A percentile compares a stretch with the other conserved stretches of the same genome.
These are phyloP conservation scores for Vimba vimba DNA, from an alignment of 2,113 vertebrate species.

Conservation along the genomic window DNA sequence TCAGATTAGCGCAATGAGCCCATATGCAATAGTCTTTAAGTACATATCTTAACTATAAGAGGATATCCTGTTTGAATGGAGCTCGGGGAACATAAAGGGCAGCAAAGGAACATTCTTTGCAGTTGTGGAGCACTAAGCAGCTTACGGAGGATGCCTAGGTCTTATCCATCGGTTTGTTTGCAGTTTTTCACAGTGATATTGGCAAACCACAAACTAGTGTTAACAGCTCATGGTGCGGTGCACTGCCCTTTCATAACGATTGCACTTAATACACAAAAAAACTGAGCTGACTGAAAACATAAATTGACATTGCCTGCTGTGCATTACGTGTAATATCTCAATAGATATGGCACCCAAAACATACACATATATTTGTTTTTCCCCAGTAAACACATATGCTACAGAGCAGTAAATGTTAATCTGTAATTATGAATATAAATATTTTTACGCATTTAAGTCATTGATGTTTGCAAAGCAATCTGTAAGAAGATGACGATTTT, in stretches of 20 bases:
- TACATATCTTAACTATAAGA: conserved; percentile 62
- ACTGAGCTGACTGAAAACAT: neutral
- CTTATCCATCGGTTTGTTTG: conserved; percentile 50
- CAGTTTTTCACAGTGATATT: conserved; percentile 28
- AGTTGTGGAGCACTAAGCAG: conserved; percentile 37
- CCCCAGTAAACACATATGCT: neutral
- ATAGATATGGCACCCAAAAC: neutral
- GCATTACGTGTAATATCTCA: neutral
- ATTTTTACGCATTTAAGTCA: neutral
- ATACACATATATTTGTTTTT: neutral
- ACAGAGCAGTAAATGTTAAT: too few species aligned
- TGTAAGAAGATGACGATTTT: neutral
- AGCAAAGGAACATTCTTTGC: conserved; percentile 31
- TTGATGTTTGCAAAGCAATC: neutral
- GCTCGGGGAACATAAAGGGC: conserved; percentile 56
- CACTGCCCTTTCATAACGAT: neutral
- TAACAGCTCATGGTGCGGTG: conserved; percentile 8
- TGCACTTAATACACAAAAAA: conserved; percentile 21
- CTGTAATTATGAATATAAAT: neutral
- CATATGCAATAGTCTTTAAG: conserved; percentile 58
- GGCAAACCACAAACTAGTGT: conserved; percentile 13
- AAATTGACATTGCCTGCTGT: neutral
- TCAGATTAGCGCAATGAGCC: conserved; percentile 66
- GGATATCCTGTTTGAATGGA: conserved; percentile 61
- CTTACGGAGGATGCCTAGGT: conserved; percentile 49